phyloP scores from a whole-genome alignment of 2,888 invertebrate genomes.

The Villa cingulata region DNA sequence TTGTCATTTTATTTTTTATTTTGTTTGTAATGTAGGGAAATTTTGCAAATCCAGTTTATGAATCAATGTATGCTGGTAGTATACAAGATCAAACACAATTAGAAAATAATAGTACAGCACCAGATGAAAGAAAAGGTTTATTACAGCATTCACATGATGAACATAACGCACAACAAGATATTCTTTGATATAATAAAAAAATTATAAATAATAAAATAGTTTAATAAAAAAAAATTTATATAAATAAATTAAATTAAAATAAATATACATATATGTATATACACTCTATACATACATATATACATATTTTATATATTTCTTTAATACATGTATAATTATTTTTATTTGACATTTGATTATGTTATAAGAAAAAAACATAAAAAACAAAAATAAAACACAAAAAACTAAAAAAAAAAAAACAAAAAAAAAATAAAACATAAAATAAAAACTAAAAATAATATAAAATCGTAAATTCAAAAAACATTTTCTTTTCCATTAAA shows the following conservation, averaged over 20 bases:
- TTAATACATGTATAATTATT: too few relatives aligned
- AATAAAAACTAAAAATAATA: too few relatives aligned
- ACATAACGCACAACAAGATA: conserved; percentile 33
- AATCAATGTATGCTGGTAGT: conserved; percentile 54
- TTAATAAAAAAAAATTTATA: too few relatives aligned
- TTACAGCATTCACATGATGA: conserved; percentile 41
- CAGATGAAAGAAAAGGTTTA: conserved; percentile 43
- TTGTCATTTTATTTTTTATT: not conserved
- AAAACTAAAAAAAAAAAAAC: too few relatives aligned
- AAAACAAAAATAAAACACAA: too few relatives aligned
- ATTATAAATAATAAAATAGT: too few relatives aligned
- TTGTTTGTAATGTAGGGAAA: conserved; percentile 42
- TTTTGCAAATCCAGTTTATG: conserved; percentile 78
- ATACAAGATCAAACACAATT: conserved; percentile 24
- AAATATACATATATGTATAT: not conserved
- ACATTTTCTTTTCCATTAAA: too few relatives aligned
- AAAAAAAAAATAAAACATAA: too few relatives aligned
- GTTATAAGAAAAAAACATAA: too few relatives aligned
- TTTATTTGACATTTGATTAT: too few relatives aligned
- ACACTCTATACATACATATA: not conserved
- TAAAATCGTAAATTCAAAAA: too few relatives aligned
- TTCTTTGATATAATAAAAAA: conserved; percentile 28
- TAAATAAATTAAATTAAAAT: too few relatives aligned
- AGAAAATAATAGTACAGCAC: conserved; percentile 29
- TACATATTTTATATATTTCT: not conserved